Evolutionary conservation across 2,888 invertebrate genomes (phyloP), one percentile per base, ranked within the genome.

Genomic region (Rotaria macrura): DNA sequence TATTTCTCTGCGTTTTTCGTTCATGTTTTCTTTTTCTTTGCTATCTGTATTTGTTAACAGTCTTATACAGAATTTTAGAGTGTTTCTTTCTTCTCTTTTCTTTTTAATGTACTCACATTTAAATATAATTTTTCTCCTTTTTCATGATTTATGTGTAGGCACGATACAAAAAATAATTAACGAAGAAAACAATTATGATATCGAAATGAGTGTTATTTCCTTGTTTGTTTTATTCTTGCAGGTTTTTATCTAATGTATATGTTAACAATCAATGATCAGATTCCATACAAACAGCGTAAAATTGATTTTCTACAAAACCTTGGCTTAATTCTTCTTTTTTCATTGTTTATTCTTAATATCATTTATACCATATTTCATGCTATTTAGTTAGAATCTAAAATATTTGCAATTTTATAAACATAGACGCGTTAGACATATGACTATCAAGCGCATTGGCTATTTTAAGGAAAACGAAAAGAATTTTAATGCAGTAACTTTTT

Each of bases 191-290:
- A 23, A 52, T 9, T 4, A 52, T 52, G 5, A 52, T 52, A 52
- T 52, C 20, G 17, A 52, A n/a, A 52, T 52, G 52, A 20, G 20
- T 52, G 23, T 52, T 52, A 52, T 52, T 23, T 52, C 9, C 54
- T 25, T 54, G 54, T 65, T 34, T 43, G 23, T 79, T 79, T 23
- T 79, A 43, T 79, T 79, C 40, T 79, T 79, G 10, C 43, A 79
- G 79, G 43, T 38, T 79, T 79, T 43, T 79, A 79, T 43, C 43
- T 79, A 3, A 79, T 79, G 79, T 79, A 79, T 79, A n/a, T 79
- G 43, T 38, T 79, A 79, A 40, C 79, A 25, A 43, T 79, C 40
- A 79, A 79, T 43, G 40, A 79, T 43, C 40, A 79, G 12, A n/a
- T 43, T 79, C 5, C 9, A n/a, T 43, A 43, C 79, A 79, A 79